Evolutionary conservation across 1,140 invertebrate species (phyloP), one percentile per base, ranked within the genome.

Genomic region (Bombyx mandarina): DNA sequence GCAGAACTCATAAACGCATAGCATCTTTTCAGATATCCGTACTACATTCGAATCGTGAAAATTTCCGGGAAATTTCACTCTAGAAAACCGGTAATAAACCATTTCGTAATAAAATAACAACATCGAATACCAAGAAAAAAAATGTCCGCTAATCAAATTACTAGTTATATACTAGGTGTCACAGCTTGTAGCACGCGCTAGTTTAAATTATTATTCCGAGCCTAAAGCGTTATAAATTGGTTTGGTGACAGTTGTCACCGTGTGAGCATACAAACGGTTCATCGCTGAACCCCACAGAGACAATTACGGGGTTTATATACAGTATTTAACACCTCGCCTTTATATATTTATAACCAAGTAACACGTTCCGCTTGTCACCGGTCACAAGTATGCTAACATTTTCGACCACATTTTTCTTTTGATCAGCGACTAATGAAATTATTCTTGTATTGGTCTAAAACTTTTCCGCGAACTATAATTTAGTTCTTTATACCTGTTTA

Each of bases 221-320:
- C 73, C 75, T 66, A 72, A 66, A 52, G 63, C 73, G 78, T 78
- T 71, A 79, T 81, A 79, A 76, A 82, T 82, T 79, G 75, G 75
- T 81, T 78, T 77, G 77, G 72, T 79, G 75, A 77, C 80, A 79
- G 67, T 68, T 62, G 57, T 51, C 66, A 60, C 67, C 62, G 61
- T 61, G 67, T 69, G 63, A 62, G 73, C 73, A 82, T 75, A 78
- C 73, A 74, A 80, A 80, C 67, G 62, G 62, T 56, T 65, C 53
- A 69, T 70, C 70, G 74, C 62, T 58, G 70, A 66, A 67, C 60
- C 62, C 62, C 58, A 54, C 43, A 70, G 62, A 73, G 66, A 73
- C 68, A 71, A 78, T 80, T 74, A 80, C 69, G 61, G 69, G 56
- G 35, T 49, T 57, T 46, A 43, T 50, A 42, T 54, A 52, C 60